These are phyloP conservation scores for Trinectes maculatus DNA, from an alignment of 2,113 vertebrate species.

Conservation along the genomic window DNA sequence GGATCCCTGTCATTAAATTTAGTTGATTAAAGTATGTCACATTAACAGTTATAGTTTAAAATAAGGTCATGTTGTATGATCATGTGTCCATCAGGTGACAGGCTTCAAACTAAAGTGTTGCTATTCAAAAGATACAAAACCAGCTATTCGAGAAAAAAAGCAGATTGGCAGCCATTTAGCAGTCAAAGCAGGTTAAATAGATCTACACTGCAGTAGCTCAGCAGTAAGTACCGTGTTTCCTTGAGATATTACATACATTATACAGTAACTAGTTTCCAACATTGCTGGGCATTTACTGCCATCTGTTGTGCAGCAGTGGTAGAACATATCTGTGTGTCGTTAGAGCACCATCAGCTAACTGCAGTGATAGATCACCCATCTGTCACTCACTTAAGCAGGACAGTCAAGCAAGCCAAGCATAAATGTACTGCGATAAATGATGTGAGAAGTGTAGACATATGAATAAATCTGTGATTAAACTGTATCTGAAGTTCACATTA, in stretches of 20 bases:
- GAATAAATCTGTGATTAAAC: conserved; percentile 25
- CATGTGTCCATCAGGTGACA: conserved; percentile 7
- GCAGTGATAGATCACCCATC: conserved; percentile 49
- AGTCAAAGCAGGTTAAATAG: conserved; percentile 36
- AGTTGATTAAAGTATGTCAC: neutral
- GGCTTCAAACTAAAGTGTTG: conserved; percentile 3
- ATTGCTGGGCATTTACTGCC: conserved; percentile 37
- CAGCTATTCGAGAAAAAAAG: neutral
- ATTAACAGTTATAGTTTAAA: neutral
- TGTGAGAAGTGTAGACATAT: conserved; percentile 5
- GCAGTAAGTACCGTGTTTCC: neutral
- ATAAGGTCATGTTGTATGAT: conserved; percentile 42
- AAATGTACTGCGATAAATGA: conserved; percentile 1
- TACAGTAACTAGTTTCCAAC: neutral
- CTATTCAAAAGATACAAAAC: conserved; percentile 7
- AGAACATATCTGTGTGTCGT: neutral
- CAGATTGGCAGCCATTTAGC: conserved; percentile 28
- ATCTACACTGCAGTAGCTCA: conserved; percentile 63
- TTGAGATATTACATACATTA: neutral
- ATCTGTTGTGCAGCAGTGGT: conserved; percentile 38
- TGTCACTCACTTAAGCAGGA: conserved; percentile 15
- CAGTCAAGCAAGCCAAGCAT: conserved; percentile 39
- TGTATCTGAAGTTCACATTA: conserved; percentile 36
- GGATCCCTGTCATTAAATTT: neutral
- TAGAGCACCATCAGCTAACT: conserved; percentile 37